These are phyloP conservation scores for Micrasema minimum DNA, from an alignment of 1,140 invertebrate species.

Conservation along the genomic window DNA sequence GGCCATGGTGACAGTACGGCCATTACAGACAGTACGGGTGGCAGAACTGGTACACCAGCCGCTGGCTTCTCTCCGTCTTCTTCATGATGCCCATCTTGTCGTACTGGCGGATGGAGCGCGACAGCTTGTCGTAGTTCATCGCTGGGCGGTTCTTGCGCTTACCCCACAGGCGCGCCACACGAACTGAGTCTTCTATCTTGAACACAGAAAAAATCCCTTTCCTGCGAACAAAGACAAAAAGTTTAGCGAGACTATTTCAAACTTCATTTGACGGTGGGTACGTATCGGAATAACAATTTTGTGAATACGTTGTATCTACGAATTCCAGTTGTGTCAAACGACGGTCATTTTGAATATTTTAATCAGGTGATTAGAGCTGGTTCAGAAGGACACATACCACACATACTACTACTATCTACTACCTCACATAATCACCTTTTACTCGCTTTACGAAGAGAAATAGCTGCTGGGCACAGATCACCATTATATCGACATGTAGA, in stretches of 20 bases:
- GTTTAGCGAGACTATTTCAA: conserved; percentile 1
- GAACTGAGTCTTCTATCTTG: conserved; percentile 98
- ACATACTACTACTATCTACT: not conserved
- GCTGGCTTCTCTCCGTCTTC: conserved; percentile 97
- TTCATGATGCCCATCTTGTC: conserved; percentile 99
- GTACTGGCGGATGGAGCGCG: conserved; percentile 97
- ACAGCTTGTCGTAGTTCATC: conserved; percentile 99
- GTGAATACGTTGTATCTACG: no score
- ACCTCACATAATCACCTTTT: not conserved
- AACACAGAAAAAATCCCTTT: conserved; percentile 97
- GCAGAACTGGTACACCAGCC: conserved; percentile 99
- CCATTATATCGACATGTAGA: no score
- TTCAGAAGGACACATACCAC: not conserved
- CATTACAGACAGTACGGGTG: conserved; percentile 87
- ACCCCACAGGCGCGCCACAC: conserved; percentile 96
- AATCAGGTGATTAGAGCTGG: not conserved
- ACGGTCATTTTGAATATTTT: not conserved
- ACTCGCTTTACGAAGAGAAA: not conserved
- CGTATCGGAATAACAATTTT: not conserved
- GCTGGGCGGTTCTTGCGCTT: conserved; percentile 96
- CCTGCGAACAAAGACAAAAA: conserved; percentile 55
- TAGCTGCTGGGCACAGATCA: not conserved
- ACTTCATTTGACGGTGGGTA: no score
- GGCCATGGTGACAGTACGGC: not conserved
- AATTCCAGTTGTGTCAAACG: no score